Evolutionary conservation across 2,113 vertebrate genomes (phyloP), one percentile per base, ranked within the genome.

Genomic region (Vombatus ursinus): DNA sequence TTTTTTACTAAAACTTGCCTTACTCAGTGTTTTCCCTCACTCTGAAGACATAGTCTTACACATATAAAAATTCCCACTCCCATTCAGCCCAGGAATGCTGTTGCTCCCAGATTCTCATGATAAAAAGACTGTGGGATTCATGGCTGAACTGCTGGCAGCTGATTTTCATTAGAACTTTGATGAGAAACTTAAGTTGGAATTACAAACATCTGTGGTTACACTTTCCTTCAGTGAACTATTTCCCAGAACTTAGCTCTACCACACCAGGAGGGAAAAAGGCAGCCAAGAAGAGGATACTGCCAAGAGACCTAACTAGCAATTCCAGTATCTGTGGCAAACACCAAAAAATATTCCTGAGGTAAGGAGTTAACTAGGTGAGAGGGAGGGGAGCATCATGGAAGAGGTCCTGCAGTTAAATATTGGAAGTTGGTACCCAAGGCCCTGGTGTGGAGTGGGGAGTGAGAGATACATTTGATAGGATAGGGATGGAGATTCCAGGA

Each of bases 91-190:
- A 22, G 49, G 95, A 26, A 93, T 98, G 97, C 94, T 95, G 89
- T 97, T 97, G 96, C 9, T 94, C 97, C 92, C 92, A 98, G 90
- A 97, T 98, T 98, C 97, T 97, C 97, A 96, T 92, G 96, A 97
- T 98, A 97, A 98, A 97, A 97, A 90, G 89, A 97, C 96, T 98
- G 37, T 23, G 48, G 96, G 90, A 91, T 90, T 97, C 97, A 95
- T 1, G 49, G 96, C 94, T 0, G 53, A 96, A 94, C 90, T 97
- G 96, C 97, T 97, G 97, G 97, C 98, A 99, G 98, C 97, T 99
- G 98, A 99, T 98, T 98, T 99, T 98, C 98, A 99, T 99, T 99
- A 99, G 97, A 97, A 92, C 95, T 98, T 98, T 98, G 98, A 98
- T 99, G 98, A 98, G 98, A 99, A 98, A 98, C 98, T 98, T 97